Conservation (phyloP, 2,888 invertebrate genomes). For the Dryococelus australis region DNA sequence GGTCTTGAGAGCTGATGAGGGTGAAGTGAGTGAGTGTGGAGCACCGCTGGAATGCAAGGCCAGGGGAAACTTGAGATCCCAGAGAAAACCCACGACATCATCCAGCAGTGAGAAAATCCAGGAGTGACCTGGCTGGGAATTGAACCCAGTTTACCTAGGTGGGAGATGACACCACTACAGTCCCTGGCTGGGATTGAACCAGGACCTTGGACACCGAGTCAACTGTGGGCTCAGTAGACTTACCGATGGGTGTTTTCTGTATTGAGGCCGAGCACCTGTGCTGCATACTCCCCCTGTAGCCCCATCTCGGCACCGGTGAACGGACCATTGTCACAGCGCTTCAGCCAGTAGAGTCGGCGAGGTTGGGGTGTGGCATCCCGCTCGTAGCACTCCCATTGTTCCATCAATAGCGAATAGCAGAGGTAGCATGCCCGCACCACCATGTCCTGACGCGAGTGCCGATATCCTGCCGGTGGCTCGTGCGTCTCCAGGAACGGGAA, state of each 20-base stretch:
- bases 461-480: slow-evolving; percentile 82
- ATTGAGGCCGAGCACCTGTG: slow-evolving; percentile 82
- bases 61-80: too few relatives aligned
- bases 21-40: too few relatives aligned
- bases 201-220: too few relatives aligned
- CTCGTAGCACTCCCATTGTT: slow-evolving; percentile 94
- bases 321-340: slow-evolving; percentile 88
- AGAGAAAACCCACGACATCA: too few relatives aligned
- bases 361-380: slow-evolving; percentile 83
- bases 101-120: too few relatives aligned
- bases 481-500: slow-evolving; percentile 93
- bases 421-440: slow-evolving; percentile 72
- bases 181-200: too few relatives aligned
- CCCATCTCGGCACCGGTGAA: slow-evolving; percentile 91
- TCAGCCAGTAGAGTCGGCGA: slow-evolving; percentile 91
- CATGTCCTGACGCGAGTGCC: slow-evolving; percentile 46
- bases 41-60: too few relatives aligned
- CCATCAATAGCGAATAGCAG: slow-evolving; percentile 83
- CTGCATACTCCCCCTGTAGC: slow-evolving; percentile 90
- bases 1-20: too few relatives aligned
- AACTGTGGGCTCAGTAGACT: neutral
- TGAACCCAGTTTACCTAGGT: too few relatives aligned
- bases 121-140: too few relatives aligned
- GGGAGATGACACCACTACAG: too few relatives aligned
- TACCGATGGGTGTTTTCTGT: slow-evolving; percentile 59